phyloP scores from a whole-genome alignment of 1,140 invertebrate species.

The Drosophila tropicalis region DNA sequence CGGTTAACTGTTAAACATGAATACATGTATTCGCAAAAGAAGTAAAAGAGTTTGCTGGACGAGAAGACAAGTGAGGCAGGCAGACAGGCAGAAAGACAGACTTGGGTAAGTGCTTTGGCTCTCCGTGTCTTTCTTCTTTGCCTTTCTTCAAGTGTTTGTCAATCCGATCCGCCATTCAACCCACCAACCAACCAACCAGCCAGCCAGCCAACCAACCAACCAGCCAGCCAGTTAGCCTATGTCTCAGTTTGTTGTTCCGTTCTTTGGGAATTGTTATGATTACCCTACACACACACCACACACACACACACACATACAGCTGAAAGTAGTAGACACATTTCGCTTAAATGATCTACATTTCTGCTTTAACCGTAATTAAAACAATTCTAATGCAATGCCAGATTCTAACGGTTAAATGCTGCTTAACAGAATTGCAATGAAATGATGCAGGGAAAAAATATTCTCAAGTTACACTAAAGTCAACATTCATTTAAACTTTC shows the following conservation, averaged over 20 bases:
- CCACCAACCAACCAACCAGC: slow-evolving; percentile 14
- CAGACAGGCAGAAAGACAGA: slow-evolving; percentile 5
- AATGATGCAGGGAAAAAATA: not conserved
- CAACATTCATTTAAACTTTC: too few relatives aligned
- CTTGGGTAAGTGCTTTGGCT: slow-evolving; percentile 19
- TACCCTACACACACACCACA: slow-evolving; percentile 17
- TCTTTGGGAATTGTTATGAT: slow-evolving; percentile 21
- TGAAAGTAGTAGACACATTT: slow-evolving; percentile 14
- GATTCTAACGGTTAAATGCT: slow-evolving; percentile 19
- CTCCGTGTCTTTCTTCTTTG: slow-evolving; percentile 16
- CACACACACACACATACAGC: not conserved
- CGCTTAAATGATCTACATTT: slow-evolving; percentile 23
- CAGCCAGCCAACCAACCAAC: slow-evolving; percentile 13
- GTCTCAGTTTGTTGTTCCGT: slow-evolving; percentile 19
- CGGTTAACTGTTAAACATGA: slow-evolving; percentile 26
- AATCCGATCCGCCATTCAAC: slow-evolving; percentile 16
- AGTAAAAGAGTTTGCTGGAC: slow-evolving; percentile 7
- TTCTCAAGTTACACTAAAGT: too few relatives aligned
- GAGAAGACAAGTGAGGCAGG: not conserved
- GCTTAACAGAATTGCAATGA: slow-evolving; percentile 1
- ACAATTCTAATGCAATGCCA: slow-evolving; percentile 14
- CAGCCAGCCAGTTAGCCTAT: slow-evolving; percentile 9
- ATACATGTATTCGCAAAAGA: slow-evolving; percentile 18
- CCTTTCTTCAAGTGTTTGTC: slow-evolving; percentile 25
- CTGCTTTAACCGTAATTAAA: slow-evolving; percentile 20